phyloP scores from a whole-genome alignment of 2,113 vertebrate species.

The Gavialis gangeticus region DNA sequence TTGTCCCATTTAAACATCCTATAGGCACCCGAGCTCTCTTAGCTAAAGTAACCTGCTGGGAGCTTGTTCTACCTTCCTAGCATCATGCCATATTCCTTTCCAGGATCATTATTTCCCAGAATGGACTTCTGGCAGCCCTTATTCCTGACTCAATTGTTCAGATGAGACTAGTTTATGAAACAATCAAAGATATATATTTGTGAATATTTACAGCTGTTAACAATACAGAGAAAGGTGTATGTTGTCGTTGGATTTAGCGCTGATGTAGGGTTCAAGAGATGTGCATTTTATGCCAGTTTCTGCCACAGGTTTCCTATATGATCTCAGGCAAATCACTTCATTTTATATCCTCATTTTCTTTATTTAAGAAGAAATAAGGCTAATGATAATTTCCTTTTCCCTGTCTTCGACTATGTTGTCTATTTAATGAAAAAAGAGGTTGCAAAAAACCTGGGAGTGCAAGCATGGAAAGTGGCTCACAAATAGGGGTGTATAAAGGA shows the following conservation, averaged over 20 bases:
- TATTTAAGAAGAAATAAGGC: background rate
- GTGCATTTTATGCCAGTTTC: background rate
- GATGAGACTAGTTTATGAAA: constrained; percentile 36
- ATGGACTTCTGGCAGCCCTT: background rate
- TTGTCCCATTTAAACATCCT: background rate
- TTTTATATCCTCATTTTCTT: background rate
- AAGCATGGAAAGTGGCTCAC: background rate
- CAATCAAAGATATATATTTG: background rate
- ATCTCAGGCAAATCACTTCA: constrained; percentile 4
- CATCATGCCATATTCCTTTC: background rate
- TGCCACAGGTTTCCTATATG: background rate
- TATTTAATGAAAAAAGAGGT: background rate
- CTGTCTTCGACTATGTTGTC: background rate
- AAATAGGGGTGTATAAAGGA: background rate
- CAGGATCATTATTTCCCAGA: background rate
- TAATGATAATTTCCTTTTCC: background rate
- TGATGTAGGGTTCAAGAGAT: constrained; percentile 21
- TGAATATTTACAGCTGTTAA: too few relatives aligned
- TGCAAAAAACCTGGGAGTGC: background rate
- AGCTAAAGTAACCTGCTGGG: accelerated
- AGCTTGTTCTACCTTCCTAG: background rate
- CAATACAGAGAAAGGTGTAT: background rate
- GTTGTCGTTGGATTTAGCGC: constrained; percentile 15
- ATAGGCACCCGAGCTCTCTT: background rate
- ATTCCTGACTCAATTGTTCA: constrained; percentile 23